A percentile compares a stretch with the other conserved stretches of the same genome.
Evolutionary conservation across 2,888 invertebrate genomes (phyloP).

Genomic region (Coelopa pilipes): DNA sequence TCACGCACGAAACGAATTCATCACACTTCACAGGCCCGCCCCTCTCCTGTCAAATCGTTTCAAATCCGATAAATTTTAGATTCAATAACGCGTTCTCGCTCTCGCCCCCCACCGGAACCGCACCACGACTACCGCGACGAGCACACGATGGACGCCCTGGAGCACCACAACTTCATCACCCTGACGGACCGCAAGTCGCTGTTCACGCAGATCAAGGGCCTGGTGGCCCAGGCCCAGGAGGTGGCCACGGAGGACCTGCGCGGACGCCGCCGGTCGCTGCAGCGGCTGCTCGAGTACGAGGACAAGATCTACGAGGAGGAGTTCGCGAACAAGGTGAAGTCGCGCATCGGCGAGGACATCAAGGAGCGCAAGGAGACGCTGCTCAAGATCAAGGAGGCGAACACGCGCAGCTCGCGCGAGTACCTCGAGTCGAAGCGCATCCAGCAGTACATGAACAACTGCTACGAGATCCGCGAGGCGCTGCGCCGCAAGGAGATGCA

Average conservation of each 20-base stretch:
- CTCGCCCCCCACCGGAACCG: background rate
- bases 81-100: background rate
- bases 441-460: constrained; percentile 59
- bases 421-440: constrained; percentile 55
- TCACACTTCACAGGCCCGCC: background rate
- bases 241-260: constrained; percentile 53
- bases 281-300: constrained; percentile 54
- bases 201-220: constrained; percentile 53
- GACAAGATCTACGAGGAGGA: constrained; percentile 59
- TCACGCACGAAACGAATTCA: no score
- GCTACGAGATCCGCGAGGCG: constrained; percentile 60
- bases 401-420: constrained; percentile 46
- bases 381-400: constrained; percentile 54
- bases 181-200: constrained; percentile 59
- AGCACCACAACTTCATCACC: constrained; percentile 54
- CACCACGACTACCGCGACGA: background rate
- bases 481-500: constrained; percentile 53
- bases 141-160: constrained; percentile 5
- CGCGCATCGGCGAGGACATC: constrained; percentile 59
- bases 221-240: constrained; percentile 58
- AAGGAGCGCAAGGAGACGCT: constrained; percentile 55
- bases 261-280: constrained; percentile 51
- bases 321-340: constrained; percentile 56
- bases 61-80: constrained; percentile 22
- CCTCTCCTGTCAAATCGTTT: background rate